These are phyloP conservation scores for Chionis minor DNA, from an alignment of 2,113 vertebrate species.

Conservation along the genomic window DNA sequence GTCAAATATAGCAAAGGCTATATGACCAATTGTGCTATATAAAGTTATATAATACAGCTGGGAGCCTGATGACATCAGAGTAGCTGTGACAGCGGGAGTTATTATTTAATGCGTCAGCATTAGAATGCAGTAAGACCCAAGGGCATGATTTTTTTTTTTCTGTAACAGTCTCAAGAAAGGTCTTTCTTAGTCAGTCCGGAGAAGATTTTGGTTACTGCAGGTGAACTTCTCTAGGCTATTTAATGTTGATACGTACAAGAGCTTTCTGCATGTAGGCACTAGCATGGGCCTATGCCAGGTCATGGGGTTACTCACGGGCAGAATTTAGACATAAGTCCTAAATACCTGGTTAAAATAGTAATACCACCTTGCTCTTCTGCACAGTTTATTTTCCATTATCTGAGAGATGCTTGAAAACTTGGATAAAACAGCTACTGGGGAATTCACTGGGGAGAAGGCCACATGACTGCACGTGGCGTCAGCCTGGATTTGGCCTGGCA, in stretches of 20 bases:
- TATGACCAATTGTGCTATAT: constrained; percentile 64
- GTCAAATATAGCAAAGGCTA: constrained; percentile 43
- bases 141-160: not conserved
- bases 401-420: not conserved
- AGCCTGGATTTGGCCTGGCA: not conserved
- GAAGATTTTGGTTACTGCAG: not conserved
- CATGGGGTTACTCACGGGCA: not conserved
- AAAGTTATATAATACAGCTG: constrained; percentile 59
- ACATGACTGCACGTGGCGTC: not conserved
- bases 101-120: constrained; percentile 29
- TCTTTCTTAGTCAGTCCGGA: not conserved
- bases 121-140: constrained; percentile 9
- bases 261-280: not conserved
- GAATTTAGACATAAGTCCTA: not conserved
- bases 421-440: not conserved
- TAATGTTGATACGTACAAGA: not conserved
- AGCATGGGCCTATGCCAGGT: not conserved
- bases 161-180: not conserved
- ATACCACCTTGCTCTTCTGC: not conserved
- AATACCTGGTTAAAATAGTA: not conserved
- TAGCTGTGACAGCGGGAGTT: not conserved
- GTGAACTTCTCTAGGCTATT: not conserved
- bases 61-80: constrained; percentile 56
- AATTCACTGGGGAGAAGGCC: not conserved
- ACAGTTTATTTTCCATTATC: not conserved